A percentile compares a stretch with the other conserved stretches of the same genome.
Evolutionary conservation across 2,888 invertebrate species (phyloP).

Genomic region (Antheraea yamamai): DNA sequence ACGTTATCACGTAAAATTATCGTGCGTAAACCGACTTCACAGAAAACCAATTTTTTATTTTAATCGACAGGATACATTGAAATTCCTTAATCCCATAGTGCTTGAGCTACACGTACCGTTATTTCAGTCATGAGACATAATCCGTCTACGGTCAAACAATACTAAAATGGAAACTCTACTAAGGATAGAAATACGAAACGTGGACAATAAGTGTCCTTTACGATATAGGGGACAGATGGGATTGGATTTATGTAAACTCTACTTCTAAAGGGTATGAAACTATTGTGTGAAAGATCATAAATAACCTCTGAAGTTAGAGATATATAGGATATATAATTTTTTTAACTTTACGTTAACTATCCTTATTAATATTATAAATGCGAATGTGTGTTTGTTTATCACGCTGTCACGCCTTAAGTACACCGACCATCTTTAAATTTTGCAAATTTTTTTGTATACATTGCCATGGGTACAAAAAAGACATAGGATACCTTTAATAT

Average conservation of each 20-base stretch:
- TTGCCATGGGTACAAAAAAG: too few relatives aligned
- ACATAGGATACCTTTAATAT: too few relatives aligned
- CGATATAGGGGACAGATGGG: not conserved
- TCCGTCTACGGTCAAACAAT: not conserved
- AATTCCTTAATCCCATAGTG: not conserved
- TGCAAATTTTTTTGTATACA: too few relatives aligned
- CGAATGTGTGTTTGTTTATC: too few relatives aligned
- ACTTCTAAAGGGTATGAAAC: not conserved
- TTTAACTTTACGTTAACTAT: not conserved
- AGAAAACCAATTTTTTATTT: too few relatives aligned
- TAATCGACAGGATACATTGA: not conserved
- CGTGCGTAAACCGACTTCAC: too few relatives aligned
- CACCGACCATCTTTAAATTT: too few relatives aligned
- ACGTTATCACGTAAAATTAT: too few relatives aligned
- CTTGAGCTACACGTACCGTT: not conserved
- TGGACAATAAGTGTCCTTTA: not conserved
- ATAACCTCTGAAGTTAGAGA: not conserved
- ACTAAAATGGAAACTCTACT: not conserved
- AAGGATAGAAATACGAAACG: not conserved
- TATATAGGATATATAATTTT: not conserved
- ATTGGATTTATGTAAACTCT: not conserved
- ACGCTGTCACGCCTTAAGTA: too few relatives aligned
- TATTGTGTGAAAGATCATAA: not conserved
- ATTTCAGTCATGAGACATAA: not conserved
- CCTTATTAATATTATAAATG: too few relatives aligned